Percentiles rank a stretch among this genome's conserved stretches.
These are phyloP conservation scores for Rhynchotus rufescens DNA, from an alignment of 2,797 vertebrate species.

Conservation along the genomic window DNA sequence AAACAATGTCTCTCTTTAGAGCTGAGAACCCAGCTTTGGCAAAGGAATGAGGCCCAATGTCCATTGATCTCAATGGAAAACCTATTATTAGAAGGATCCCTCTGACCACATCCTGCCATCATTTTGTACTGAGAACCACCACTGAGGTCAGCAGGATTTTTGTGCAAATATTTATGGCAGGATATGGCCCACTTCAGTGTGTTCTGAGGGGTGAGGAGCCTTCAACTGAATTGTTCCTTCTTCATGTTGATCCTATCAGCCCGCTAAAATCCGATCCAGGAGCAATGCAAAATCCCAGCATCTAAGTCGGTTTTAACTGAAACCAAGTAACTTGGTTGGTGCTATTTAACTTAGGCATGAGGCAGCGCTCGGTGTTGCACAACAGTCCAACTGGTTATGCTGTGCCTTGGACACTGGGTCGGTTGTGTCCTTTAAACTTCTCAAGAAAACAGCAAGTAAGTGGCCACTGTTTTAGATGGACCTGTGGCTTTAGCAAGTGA, in stretches of 20 bases:
- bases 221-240: constrained; percentile 31
- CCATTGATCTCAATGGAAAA: constrained; percentile 83
- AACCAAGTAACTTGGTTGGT: background rate
- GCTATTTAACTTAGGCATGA: background rate
- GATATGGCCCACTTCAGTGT: constrained; percentile 67
- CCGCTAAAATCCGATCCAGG: background rate
- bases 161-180: constrained; percentile 78
- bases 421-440: background rate
- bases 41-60: constrained; percentile 63
- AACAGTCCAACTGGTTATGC: background rate
- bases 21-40: constrained; percentile 57
- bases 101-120: constrained; percentile 78
- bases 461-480: background rate
- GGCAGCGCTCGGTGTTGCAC: constrained; percentile 41
- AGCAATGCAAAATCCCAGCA: background rate
- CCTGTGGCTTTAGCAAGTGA: constrained; percentile 23
- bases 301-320: background rate
- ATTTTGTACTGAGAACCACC: constrained; percentile 65
- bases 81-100: constrained; percentile 78
- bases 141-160: constrained; percentile 77
- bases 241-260: constrained; percentile 24
- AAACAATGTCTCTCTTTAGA: constrained; percentile 78
- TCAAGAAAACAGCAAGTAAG: background rate
- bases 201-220: constrained; percentile 38
- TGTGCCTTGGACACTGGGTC: background rate